Conservation (phyloP, 2,797 vertebrate genomes). For the Sardinella longiceps region DNA sequence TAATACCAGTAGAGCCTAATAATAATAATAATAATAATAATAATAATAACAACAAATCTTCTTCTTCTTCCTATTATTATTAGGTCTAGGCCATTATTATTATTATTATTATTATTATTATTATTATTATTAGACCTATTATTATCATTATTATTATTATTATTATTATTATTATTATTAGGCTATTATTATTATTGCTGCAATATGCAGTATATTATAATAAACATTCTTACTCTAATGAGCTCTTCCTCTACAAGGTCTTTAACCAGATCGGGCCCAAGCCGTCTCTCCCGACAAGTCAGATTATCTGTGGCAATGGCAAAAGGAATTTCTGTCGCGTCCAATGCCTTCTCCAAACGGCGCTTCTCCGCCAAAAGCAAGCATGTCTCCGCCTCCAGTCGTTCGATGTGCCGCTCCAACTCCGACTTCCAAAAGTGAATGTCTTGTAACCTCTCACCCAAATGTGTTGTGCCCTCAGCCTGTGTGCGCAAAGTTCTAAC, state of each 20-base stretch:
- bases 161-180: no score
- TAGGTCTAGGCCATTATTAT: no score
- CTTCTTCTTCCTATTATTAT: no score
- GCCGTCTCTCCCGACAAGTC: slow-evolving; percentile 81
- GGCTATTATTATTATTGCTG: no score
- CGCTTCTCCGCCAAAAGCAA: slow-evolving; percentile 74
- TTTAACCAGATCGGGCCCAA: slow-evolving; percentile 79
- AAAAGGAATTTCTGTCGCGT: slow-evolving; percentile 76
- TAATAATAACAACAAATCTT: no score
- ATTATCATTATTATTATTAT: no score
- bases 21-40: no score
- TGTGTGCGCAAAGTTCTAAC: slow-evolving; percentile 67
- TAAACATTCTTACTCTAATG: slow-evolving; percentile 74
- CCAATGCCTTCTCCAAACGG: slow-evolving; percentile 82
- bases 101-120: no score
- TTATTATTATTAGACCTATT: no score
- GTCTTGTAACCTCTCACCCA: slow-evolving; percentile 80
- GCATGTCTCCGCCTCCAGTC: slow-evolving; percentile 71
- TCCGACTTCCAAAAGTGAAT: slow-evolving; percentile 78
- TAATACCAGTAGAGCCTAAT: no score
- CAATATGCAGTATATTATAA: no score
- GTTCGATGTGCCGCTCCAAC: slow-evolving; percentile 79
- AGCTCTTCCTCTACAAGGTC: slow-evolving; percentile 86
- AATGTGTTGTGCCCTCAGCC: slow-evolving; percentile 66
- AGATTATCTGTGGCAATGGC: slow-evolving; percentile 84